Evolutionary conservation across 1,140 invertebrate species (phyloP).

Genomic region (Batillaria attramentaria): DNA sequence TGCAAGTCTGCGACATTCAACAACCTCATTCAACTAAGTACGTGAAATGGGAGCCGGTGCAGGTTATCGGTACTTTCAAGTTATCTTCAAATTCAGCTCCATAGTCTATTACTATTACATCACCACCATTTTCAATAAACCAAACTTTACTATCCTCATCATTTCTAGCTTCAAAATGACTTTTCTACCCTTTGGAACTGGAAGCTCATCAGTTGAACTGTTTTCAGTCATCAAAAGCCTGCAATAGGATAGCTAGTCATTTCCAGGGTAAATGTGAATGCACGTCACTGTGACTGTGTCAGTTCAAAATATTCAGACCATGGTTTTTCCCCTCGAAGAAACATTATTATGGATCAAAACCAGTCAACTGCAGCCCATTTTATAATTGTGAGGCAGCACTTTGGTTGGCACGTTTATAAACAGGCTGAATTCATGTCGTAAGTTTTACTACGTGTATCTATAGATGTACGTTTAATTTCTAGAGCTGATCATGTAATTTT

Average conservation of each 20-base stretch:
- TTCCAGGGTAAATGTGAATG: neutral
- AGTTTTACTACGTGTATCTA: too few species aligned
- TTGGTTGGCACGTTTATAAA: too few species aligned
- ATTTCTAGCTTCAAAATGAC: neutral
- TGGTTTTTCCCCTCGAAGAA: too few species aligned
- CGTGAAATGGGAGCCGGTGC: neutral
- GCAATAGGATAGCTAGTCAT: neutral
- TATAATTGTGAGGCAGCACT: too few species aligned
- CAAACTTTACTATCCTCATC: neutral
- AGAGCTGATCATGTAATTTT: too few species aligned
- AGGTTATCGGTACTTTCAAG: neutral
- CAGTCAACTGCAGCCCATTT: too few species aligned
- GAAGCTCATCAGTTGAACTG: neutral
- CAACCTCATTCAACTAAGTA: neutral
- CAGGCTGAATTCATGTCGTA: too few species aligned
- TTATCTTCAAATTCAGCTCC: neutral
- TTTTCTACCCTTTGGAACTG: neutral
- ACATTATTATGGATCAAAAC: too few species aligned
- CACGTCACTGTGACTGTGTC: neutral
- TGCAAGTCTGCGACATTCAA: constrained; percentile 60
- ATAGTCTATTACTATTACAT: neutral
- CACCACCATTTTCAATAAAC: neutral
- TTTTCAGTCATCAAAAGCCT: neutral
- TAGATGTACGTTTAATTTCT: too few species aligned
- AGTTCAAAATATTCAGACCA: too few species aligned